Evolutionary conservation across 2,888 invertebrate genomes (phyloP).

Genomic region (Acanthoscelides obtectus): DNA sequence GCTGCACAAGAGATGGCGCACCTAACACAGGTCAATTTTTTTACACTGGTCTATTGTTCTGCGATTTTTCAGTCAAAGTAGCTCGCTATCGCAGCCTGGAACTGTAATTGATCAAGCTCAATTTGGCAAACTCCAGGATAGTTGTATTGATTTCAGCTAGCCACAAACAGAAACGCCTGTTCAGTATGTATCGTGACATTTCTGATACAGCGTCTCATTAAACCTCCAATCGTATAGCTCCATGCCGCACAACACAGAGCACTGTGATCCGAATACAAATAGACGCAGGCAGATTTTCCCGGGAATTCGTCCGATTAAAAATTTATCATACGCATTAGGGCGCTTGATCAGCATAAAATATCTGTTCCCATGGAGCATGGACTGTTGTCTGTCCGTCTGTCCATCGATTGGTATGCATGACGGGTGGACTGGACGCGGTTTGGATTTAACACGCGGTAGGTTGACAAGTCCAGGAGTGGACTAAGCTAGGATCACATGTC

Average conservation of each 20-base stretch:
- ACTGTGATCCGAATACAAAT: neutral
- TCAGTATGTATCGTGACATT: neutral
- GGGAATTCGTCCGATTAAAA: neutral
- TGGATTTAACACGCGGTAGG: neutral
- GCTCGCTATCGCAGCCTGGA: too few species aligned
- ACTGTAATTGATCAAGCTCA: too few species aligned
- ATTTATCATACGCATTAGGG: neutral
- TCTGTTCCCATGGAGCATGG: neutral
- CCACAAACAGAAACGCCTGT: neutral
- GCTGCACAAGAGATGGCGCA: too few species aligned
- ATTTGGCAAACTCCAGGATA: too few species aligned
- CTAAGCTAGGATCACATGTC: too few species aligned
- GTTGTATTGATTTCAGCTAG: too few species aligned
- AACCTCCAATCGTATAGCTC: neutral
- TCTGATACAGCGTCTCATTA: neutral
- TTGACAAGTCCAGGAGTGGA: neutral
- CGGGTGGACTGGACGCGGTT: neutral
- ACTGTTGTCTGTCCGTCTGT: neutral
- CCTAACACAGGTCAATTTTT: too few species aligned
- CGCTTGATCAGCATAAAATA: neutral
- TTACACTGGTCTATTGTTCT: too few species aligned
- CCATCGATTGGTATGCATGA: neutral
- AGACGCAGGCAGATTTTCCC: neutral
- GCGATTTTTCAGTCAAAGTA: too few species aligned
- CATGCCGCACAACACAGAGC: neutral